Evolutionary conservation across 2,113 vertebrate species (phyloP).

Genomic region (Phyllostomus discolor): DNA sequence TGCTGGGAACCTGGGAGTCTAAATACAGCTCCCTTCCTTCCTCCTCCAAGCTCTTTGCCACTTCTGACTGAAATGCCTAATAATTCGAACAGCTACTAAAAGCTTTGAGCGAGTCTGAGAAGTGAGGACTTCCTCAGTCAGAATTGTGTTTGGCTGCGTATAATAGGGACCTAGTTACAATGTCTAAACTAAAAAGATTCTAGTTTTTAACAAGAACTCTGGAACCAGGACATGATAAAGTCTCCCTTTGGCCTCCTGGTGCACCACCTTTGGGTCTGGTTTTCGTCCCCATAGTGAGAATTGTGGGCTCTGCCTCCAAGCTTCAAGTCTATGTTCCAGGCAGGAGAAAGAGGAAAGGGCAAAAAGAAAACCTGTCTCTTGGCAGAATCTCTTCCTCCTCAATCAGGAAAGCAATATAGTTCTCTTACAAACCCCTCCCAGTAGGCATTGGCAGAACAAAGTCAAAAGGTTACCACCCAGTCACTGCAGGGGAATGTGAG

Average conservation of each 20-base stretch:
- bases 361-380: not conserved
- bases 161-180: not conserved
- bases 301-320: not conserved
- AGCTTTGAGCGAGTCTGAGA: not conserved
- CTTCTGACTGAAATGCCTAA: not conserved
- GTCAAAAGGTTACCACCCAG: not conserved
- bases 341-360: not conserved
- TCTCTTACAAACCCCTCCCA: not conserved
- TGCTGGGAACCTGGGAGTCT: not conserved
- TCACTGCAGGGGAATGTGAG: not conserved
- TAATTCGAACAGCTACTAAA: not conserved
- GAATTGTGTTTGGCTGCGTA: not conserved
- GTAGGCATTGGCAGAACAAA: not conserved
- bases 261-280: not conserved
- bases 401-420: not conserved
- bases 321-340: not conserved
- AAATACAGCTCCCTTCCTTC: not conserved
- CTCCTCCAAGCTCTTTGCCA: not conserved
- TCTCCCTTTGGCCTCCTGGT: not conserved
- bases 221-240: not conserved
- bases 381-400: not conserved
- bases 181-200: not conserved
- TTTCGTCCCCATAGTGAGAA: not conserved
- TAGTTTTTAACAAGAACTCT: not conserved
- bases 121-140: not conserved